A percentile compares a stretch with the other conserved stretches of the same genome.
Evolutionary conservation across 2,113 vertebrate genomes (phyloP).

Genomic region (Dermatemys mawii): DNA sequence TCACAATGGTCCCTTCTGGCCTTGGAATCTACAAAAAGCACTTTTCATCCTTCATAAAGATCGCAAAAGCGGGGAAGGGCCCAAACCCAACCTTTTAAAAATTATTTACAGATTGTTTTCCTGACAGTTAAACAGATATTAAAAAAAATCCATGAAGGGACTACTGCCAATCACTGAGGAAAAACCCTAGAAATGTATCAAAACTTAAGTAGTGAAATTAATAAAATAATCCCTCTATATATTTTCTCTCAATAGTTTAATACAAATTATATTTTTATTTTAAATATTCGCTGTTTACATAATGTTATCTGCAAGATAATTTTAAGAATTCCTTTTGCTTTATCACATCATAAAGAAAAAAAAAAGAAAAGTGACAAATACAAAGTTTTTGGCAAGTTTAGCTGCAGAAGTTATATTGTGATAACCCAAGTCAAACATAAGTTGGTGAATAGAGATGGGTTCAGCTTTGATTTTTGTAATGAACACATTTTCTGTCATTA

Average conservation of each 20-base stretch:
- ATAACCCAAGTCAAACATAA: neutral
- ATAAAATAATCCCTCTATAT: neutral
- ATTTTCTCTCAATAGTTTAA: neutral
- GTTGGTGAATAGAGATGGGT: neutral
- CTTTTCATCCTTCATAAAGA: neutral
- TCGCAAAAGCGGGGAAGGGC: neutral
- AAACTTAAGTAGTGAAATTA: neutral
- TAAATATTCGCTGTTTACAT: neutral
- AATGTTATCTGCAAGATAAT: neutral
- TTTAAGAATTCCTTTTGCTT: neutral
- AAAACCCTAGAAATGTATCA: neutral
- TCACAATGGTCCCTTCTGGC: neutral
- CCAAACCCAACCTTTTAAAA: neutral
- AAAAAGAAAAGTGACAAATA: neutral
- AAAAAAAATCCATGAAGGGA: accelerated
- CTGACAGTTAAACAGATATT: neutral
- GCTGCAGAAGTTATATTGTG: neutral
- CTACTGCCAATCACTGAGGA: neutral
- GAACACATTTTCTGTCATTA: neutral
- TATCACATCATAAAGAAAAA: neutral
- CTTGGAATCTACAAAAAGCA: neutral
- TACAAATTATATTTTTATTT: neutral
- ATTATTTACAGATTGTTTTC: neutral
- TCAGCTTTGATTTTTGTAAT: neutral
- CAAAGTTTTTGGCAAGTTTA: neutral